A percentile compares a stretch with the other conserved stretches of the same genome.
These are phyloP conservation scores for Monopis laevigella DNA, from an alignment of 2,888 invertebrate genomes.

Conservation along the genomic window DNA sequence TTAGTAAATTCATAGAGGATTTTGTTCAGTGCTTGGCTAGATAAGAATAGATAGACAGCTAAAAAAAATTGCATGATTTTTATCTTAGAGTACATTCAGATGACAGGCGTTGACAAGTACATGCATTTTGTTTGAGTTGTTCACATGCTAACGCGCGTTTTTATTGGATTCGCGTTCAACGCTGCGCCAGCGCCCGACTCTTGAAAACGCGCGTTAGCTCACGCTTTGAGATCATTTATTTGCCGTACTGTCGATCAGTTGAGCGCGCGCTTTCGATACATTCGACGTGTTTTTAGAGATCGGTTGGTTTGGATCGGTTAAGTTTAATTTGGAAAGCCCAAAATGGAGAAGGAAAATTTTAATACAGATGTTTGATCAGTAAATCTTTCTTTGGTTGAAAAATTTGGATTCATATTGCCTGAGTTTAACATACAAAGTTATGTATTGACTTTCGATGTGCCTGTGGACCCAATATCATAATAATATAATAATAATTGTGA, in stretches of 20 bases:
- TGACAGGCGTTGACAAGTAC: not conserved
- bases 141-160: not conserved
- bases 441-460: too few species aligned
- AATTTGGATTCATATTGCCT: too few species aligned
- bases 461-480: too few species aligned
- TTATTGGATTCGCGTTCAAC: not conserved
- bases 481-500: too few species aligned
- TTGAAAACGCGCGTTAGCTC: not conserved
- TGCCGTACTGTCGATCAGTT: constrained; percentile 1
- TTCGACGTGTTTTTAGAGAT: constrained; percentile 1
- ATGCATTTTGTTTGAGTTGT: not conserved
- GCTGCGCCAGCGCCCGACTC: not conserved
- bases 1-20: too few species aligned
- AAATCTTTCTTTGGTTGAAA: not conserved
- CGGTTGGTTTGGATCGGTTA: too few species aligned
- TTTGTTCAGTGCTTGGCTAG: too few species aligned
- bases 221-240: constrained; percentile 1
- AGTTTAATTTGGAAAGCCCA: constrained; percentile 1
- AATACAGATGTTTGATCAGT: not conserved
- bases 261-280: constrained; percentile 1
- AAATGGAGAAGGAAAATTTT: not conserved
- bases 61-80: too few species aligned
- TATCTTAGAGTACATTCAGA: not conserved
- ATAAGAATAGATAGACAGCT: too few species aligned
- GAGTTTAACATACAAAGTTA: too few species aligned